These are phyloP conservation scores for Tinea trinotella DNA, from an alignment of 2,888 invertebrate genomes.

Conservation along the genomic window DNA sequence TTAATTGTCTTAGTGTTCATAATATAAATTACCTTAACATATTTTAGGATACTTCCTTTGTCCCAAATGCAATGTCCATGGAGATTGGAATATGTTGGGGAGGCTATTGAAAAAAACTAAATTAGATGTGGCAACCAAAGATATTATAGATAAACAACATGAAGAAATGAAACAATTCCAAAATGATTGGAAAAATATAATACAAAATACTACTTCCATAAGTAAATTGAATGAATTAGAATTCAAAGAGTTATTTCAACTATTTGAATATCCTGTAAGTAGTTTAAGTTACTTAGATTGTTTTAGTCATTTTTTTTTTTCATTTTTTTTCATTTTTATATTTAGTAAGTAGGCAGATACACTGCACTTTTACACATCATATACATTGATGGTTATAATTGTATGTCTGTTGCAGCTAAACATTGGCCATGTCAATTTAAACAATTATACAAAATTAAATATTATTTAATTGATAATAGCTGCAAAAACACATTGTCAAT, in stretches of 20 bases:
- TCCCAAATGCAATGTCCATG: constrained; percentile 76
- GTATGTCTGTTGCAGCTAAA: too few species aligned
- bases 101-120: constrained; percentile 60
- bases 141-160: constrained; percentile 44
- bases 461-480: too few species aligned
- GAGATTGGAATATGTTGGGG: constrained; percentile 75
- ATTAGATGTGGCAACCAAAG: constrained; percentile 42
- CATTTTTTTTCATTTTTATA: too few species aligned
- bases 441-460: too few species aligned
- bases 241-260: constrained; percentile 55
- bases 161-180: constrained; percentile 47
- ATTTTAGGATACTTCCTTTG: constrained; percentile 79
- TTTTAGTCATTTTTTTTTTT: background rate
- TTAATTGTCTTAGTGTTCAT: too few species aligned
- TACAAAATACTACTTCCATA: constrained; percentile 51
- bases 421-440: too few species aligned
- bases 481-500: too few species aligned
- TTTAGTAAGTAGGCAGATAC: too few species aligned
- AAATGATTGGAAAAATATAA: constrained; percentile 58
- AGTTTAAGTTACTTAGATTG: background rate
- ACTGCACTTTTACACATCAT: too few species aligned
- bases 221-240: constrained; percentile 52
- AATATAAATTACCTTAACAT: too few species aligned
- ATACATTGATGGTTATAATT: too few species aligned
- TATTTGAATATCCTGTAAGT: constrained; percentile 74